A percentile compares a stretch with the other conserved stretches of the same genome.
These are phyloP conservation scores for Okapia johnstoni DNA, from an alignment of 2,113 vertebrate species.

Conservation along the genomic window DNA sequence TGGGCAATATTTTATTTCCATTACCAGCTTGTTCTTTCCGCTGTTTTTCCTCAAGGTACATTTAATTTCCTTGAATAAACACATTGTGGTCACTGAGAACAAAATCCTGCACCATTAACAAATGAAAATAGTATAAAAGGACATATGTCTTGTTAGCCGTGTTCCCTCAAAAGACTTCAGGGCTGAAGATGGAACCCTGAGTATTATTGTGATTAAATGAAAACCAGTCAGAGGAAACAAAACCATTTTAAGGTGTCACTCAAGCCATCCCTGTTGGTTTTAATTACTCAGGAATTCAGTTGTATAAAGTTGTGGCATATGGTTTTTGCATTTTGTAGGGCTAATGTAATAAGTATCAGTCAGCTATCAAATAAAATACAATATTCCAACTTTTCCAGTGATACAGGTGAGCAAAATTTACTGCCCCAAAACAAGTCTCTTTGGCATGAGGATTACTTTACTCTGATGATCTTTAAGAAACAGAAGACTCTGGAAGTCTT, in stretches of 20 bases:
- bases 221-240: conserved; percentile 30
- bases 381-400: background rate
- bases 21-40: background rate
- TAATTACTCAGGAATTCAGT: conserved; percentile 25
- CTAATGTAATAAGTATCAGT: background rate
- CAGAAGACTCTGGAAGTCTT: background rate
- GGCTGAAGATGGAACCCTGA: background rate
- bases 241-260: conserved; percentile 18
- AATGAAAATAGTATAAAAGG: conserved; percentile 34
- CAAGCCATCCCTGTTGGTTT: conserved; percentile 26
- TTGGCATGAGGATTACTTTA: background rate
- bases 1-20: conserved; percentile 38
- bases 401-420: background rate
- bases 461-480: background rate
- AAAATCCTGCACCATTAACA: conserved; percentile 39
- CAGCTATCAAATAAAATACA: background rate
- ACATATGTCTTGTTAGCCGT: conserved; percentile 47
- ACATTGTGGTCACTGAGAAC: conserved; percentile 32
- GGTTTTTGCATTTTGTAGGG: background rate
- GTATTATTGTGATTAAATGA: conserved; percentile 53
- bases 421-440: background rate
- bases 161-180: conserved; percentile 10
- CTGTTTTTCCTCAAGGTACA: background rate
- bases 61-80: conserved; percentile 56
- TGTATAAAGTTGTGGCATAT: conserved; percentile 6